A percentile compares a stretch with the other conserved stretches of the same genome.
Evolutionary conservation across 2,888 invertebrate species (phyloP).

Genomic region (Unio delphinus): DNA sequence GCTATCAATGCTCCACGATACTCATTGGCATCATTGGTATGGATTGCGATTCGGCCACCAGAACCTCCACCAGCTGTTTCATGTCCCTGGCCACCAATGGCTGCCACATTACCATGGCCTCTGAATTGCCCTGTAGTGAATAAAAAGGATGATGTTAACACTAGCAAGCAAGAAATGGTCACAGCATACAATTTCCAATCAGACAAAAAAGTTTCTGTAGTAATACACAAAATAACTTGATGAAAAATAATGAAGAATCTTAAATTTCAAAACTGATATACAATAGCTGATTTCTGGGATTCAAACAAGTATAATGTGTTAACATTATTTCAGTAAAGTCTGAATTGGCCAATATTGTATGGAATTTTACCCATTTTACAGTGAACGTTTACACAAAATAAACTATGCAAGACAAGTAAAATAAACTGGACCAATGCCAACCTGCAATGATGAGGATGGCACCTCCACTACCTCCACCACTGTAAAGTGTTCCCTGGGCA

Average conservation of each 20-base stretch:
- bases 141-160: not conserved
- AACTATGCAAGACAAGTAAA: too few relatives aligned
- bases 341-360: too few relatives aligned
- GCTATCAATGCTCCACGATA: slow-evolving; percentile 47
- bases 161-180: not conserved
- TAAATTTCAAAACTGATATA: too few relatives aligned
- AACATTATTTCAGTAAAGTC: too few relatives aligned
- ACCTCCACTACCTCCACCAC: slow-evolving; percentile 48
- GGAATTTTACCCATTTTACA: too few relatives aligned
- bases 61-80: slow-evolving; percentile 46
- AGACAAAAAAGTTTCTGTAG: too few relatives aligned
- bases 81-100: slow-evolving; percentile 46
- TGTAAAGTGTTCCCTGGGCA: slow-evolving; percentile 21
- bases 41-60: slow-evolving; percentile 52
- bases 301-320: too few relatives aligned
- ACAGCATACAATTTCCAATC: too few relatives aligned
- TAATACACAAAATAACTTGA: too few relatives aligned
- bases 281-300: too few relatives aligned
- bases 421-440: slow-evolving; percentile 2
- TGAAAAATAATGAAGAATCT: too few relatives aligned
- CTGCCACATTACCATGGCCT: slow-evolving; percentile 50
- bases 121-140: slow-evolving; percentile 38
- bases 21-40: slow-evolving; percentile 42
- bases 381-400: too few relatives aligned
- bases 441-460: slow-evolving; percentile 52